These are phyloP conservation scores for Microtus richardsoni DNA, from an alignment of 2,113 vertebrate genomes.

Conservation along the genomic window DNA sequence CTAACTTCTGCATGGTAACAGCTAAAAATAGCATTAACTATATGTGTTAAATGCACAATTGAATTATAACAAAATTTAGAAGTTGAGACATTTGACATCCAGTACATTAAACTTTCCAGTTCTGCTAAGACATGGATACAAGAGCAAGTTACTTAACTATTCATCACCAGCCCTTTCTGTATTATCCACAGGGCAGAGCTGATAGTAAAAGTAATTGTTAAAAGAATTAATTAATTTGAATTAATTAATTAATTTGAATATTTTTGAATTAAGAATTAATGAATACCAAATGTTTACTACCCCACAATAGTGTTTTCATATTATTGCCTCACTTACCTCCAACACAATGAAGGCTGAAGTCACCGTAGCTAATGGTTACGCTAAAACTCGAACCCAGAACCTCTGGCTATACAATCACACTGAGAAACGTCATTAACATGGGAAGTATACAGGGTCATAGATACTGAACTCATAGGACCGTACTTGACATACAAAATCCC, in stretches of 20 bases:
- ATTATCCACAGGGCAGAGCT: neutral
- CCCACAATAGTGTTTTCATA: neutral
- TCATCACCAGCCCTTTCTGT: neutral
- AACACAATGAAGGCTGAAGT: neutral
- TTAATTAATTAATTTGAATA: no score
- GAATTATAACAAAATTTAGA: neutral
- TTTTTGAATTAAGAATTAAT: neutral
- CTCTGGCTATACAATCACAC: neutral
- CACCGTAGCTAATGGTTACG: neutral
- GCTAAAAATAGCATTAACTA: neutral
- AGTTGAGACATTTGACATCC: neutral
- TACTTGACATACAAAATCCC: neutral
- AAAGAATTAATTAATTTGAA: neutral
- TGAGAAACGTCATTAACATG: neutral
- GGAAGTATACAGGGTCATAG: neutral
- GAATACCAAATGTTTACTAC: neutral
- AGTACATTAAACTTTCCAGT: neutral
- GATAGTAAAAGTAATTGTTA: neutral
- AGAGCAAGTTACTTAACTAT: neutral
- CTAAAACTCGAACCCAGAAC: neutral
- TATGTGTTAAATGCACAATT: neutral
- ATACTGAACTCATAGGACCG: neutral
- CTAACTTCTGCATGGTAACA: neutral
- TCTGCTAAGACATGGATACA: neutral
- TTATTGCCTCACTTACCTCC: neutral